Evolutionary conservation across 2,888 invertebrate species (phyloP), one percentile per base, ranked within the genome.

Genomic region (Eupeodes luniger): DNA sequence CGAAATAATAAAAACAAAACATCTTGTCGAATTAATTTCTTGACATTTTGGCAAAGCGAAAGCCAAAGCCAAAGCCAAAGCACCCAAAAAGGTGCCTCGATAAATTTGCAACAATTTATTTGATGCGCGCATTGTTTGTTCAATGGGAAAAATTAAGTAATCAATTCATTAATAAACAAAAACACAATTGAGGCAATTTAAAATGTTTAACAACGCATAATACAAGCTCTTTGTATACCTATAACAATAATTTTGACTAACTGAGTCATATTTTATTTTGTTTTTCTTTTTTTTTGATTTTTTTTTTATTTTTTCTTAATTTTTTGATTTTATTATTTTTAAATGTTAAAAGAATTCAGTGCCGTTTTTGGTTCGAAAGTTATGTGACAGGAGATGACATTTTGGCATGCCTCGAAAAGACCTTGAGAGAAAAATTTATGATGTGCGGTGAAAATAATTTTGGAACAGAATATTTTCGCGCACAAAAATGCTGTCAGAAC

Each of bases 351-450:
- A 53, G 2, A 16, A 61, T 81, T 70, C 72, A 80, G 76, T 83
- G 34, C 53, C 57, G 59, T 72, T 75, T 40, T 59, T 40, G 49
- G 69, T 19, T 12, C 9, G 72, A 27, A 70, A 83, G 55, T 86
- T 86, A 86, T 86, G 86, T 79, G 86, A 83, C 83, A 76, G 83
- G 62, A 75, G 64, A 53, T 83, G 86, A 86, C 86, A 83, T 83
- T 69, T 76, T 78, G 55, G 59, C 44, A 40, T 47, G 9, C 11
- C 11, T 1, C 9, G 14, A 40, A 40, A 9, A 7, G 49, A 61
- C 55, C 49, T 64, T 87, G 76, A 57, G 47, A 47, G 75, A 2
- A 0, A 16, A 66, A 87, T 87, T 87, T 83, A 87, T 72, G 83
- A 83, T 66, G 70, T 66, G 86, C 57, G 72, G 61, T 49, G 55